phyloP scores from a whole-genome alignment of 2,888 invertebrate species.

The Linnaemya tessellans region DNA sequence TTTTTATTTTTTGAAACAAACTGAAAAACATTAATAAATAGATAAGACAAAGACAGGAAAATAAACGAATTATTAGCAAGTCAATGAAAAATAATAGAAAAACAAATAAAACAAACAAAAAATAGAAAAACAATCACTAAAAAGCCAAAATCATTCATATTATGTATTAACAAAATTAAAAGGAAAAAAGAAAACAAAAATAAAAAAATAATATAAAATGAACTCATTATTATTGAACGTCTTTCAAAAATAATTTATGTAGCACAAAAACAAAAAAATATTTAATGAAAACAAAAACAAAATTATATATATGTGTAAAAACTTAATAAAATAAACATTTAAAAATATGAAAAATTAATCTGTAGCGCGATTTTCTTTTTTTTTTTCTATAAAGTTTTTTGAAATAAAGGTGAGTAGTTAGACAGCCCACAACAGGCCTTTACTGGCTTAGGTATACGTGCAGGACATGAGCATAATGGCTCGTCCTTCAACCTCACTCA shows the following conservation, averaged over 20 bases:
- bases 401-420: background rate
- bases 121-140: constrained; percentile 55
- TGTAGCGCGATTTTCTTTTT: background rate
- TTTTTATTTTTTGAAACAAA: constrained; percentile 1
- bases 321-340: constrained; percentile 52
- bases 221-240: constrained; percentile 71
- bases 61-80: constrained; percentile 55
- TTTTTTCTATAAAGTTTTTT: background rate
- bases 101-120: constrained; percentile 29
- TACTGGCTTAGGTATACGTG: too few relatives aligned
- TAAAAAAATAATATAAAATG: constrained; percentile 18
- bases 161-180: constrained; percentile 47
- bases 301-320: constrained; percentile 61
- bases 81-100: constrained; percentile 44
- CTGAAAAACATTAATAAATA: background rate
- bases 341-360: constrained; percentile 46
- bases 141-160: constrained; percentile 73
- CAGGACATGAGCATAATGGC: too few relatives aligned
- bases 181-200: too few relatives aligned
- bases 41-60: constrained; percentile 8
- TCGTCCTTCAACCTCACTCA: too few relatives aligned
- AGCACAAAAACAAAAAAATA: constrained; percentile 66
- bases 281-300: constrained; percentile 43
- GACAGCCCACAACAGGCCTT: too few relatives aligned
- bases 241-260: constrained; percentile 70